A percentile compares a stretch with the other conserved stretches of the same genome.
Conservation (phyloP, 2,888 invertebrate species). For the Eilema sororculum region DNA sequence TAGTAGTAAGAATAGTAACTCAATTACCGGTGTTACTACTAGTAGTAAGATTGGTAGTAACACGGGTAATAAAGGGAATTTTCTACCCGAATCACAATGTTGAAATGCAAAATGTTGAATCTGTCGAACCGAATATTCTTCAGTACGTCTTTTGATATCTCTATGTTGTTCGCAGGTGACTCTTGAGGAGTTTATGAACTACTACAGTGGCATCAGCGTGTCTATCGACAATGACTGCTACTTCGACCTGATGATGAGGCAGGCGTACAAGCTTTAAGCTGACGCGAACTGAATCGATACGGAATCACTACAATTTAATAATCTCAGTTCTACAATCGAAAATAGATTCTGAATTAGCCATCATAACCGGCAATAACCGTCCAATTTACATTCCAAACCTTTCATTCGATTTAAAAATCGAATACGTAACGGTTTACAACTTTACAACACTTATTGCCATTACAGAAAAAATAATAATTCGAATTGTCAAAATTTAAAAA, state of each 20-base stretch:
- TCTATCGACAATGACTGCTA: slow-evolving; percentile 97
- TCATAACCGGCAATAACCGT: too few relatives aligned
- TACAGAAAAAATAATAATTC: neutral
- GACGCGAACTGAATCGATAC: neutral
- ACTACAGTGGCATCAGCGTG: slow-evolving; percentile 97
- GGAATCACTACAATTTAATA: neutral
- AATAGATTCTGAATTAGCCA: neutral
- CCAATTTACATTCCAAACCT: too few relatives aligned
- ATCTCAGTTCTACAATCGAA: neutral
- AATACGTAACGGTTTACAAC: neutral
- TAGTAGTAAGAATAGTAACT: too few relatives aligned
- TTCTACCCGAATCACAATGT: too few relatives aligned
- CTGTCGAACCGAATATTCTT: neutral
- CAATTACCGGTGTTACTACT: too few relatives aligned
- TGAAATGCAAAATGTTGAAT: too few relatives aligned
- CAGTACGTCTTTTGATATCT: neutral
- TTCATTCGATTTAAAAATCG: neutral
- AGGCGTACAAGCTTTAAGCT: slow-evolving; percentile 94
- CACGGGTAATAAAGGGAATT: too few relatives aligned
- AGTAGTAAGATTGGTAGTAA: too few relatives aligned
- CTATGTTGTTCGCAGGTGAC: slow-evolving; percentile 91
- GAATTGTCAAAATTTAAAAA: neutral
- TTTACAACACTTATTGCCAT: neutral
- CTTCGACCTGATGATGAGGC: slow-evolving; percentile 98
- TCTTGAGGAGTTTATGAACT: slow-evolving; percentile 96